Conservation (phyloP, 2,113 vertebrate genomes). For the Oryzias woworae region DNA sequence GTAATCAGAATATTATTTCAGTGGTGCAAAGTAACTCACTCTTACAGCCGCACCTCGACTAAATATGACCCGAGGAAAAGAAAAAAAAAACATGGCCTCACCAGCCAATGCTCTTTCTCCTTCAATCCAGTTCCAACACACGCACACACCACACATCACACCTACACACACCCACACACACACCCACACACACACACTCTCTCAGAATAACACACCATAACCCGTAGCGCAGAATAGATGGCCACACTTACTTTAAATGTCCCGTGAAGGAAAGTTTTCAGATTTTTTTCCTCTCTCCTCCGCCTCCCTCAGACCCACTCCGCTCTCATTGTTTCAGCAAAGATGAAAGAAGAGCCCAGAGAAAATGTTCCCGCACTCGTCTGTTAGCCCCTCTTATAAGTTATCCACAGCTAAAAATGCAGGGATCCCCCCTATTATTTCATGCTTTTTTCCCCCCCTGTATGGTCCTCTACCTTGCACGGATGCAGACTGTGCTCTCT, state of each 20-base stretch:
- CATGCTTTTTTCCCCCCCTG: conserved; percentile 59
- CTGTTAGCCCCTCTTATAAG: conserved; percentile 55
- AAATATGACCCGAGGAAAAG: conserved; percentile 57
- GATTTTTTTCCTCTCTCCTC: conserved; percentile 83
- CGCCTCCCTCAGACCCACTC: conserved; percentile 63
- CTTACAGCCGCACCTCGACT: conserved; percentile 56
- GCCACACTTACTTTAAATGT: conserved; percentile 98
- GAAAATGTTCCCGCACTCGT: conserved; percentile 37
- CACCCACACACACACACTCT: conserved; percentile 29
- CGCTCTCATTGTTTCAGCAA: conserved; percentile 43
- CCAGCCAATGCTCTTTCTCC: conserved; percentile 69
- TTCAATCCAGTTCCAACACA: conserved; percentile 51
- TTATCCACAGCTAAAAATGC: conserved; percentile 59
- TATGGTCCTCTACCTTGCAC: conserved; percentile 89
- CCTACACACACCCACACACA: conserved; percentile 12
- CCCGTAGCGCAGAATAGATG: conserved; percentile 88
- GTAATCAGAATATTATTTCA: conserved; percentile 56
- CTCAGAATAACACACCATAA: conserved; percentile 57
- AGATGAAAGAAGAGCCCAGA: conserved; percentile 44
- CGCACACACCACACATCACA: conserved; percentile 26
- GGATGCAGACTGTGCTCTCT: conserved; percentile 93
- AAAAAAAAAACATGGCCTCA: conserved; percentile 66
- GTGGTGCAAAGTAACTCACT: conserved; percentile 20
- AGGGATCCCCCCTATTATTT: conserved; percentile 56
- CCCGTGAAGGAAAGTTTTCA: conserved; percentile 96